These are phyloP conservation scores for Leptinotarsa defecta DNA, from an alignment of 1,140 invertebrate genomes.

Conservation along the genomic window DNA sequence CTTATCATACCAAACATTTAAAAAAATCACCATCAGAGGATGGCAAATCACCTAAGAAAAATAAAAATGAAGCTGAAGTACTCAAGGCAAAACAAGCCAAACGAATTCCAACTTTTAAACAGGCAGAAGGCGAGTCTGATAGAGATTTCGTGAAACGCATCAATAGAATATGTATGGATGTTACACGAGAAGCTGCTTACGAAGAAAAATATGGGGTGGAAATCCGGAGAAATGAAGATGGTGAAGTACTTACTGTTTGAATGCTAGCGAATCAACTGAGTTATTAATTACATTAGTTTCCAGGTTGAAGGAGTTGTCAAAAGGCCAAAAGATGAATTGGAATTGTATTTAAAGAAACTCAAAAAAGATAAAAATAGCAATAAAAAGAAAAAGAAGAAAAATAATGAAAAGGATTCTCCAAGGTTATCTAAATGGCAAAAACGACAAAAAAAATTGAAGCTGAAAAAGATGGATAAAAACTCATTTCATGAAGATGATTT, in stretches of 20 bases:
- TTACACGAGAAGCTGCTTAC: slow-evolving; percentile 60
- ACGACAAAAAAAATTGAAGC: slow-evolving; percentile 54
- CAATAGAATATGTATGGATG: slow-evolving; percentile 56
- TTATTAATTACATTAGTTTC: slow-evolving; percentile 13
- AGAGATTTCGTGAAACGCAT: slow-evolving; percentile 58
- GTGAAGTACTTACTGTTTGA: slow-evolving; percentile 44
- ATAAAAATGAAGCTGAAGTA: background rate
- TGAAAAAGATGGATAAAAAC: slow-evolving; percentile 57
- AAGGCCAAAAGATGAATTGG: slow-evolving; percentile 56
- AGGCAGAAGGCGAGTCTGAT: slow-evolving; percentile 56
- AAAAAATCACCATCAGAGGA: slow-evolving; percentile 24
- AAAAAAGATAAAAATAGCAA: slow-evolving; percentile 53
- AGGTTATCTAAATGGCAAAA: slow-evolving; percentile 60
- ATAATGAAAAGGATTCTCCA: slow-evolving; percentile 42
- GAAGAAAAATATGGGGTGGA: slow-evolving; percentile 63
- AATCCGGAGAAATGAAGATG: slow-evolving; percentile 59
- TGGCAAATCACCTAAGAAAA: background rate
- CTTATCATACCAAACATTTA: slow-evolving; percentile 51
- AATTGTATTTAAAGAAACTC: slow-evolving; percentile 51
- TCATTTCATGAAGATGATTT: slow-evolving; percentile 54
- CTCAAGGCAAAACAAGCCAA: slow-evolving; percentile 54
- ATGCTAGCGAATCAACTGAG: background rate
- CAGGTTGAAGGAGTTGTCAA: slow-evolving; percentile 56
- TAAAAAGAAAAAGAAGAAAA: slow-evolving; percentile 57
- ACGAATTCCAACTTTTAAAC: slow-evolving; percentile 58